Conservation (phyloP, 92 coral and sea anemone genomes). For the Phymanthus crucifer region DNA sequence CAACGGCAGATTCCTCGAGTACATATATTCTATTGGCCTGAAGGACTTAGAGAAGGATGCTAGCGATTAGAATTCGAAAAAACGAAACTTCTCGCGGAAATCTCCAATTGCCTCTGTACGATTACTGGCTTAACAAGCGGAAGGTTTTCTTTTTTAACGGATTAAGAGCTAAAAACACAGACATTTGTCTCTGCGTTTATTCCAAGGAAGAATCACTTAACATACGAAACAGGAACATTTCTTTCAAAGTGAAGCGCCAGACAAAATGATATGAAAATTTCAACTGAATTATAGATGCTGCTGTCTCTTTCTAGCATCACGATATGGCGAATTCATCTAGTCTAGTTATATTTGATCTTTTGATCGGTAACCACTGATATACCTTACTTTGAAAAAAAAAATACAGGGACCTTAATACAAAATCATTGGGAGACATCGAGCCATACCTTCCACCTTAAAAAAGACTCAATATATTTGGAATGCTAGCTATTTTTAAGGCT, state of each 20-base stretch:
- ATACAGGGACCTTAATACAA: not conserved
- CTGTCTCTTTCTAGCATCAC: not conserved
- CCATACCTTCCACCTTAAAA: too few species aligned
- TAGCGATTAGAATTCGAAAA: constrained; percentile 1
- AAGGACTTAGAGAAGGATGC: not conserved
- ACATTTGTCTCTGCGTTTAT: not conserved
- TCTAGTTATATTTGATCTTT: not conserved
- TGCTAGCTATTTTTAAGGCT: not conserved
- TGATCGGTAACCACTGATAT: not conserved
- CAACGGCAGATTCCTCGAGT: not conserved
- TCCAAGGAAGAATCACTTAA: not conserved
- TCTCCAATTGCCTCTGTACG: not conserved
- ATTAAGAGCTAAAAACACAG: not conserved
- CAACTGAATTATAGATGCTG: not conserved
- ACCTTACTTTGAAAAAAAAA: not conserved
- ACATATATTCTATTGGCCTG: not conserved
- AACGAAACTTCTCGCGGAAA: not conserved
- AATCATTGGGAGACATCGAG: not conserved
- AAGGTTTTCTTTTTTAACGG: not conserved
- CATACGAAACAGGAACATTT: not conserved
- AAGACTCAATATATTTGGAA: not conserved
- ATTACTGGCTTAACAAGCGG: not conserved
- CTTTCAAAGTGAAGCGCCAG: not conserved
- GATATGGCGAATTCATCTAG: not conserved
- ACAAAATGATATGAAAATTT: constrained; percentile 5